Base-by-base conservation (phyloP, 1,140 invertebrate genomes). In the Ceratina calcarata region DNA sequence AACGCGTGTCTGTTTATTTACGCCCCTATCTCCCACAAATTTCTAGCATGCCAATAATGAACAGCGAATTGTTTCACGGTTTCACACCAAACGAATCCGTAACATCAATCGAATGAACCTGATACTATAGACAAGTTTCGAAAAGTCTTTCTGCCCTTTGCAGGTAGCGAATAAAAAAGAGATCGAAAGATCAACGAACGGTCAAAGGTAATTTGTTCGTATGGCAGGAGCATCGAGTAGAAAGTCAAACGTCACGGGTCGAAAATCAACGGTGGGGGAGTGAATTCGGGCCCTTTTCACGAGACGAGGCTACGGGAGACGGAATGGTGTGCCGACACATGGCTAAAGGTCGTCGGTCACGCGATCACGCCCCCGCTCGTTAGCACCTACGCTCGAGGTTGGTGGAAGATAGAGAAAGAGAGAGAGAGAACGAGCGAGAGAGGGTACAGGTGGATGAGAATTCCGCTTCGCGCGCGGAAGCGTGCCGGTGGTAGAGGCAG, bases 311-410 rank as follows among this genome's bases (percentile, higher is more conserved):
- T 20, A 18, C 45, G n/a, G 37, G 37, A 45, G 37, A 45, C 37
- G 37, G 37, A 45, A 45, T 45, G 37, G 37, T 45, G 37, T 45
- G 37, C 37, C 37, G 37, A 45, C 37, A 45, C 37, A 45, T 45
- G 37, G 45, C 58, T 62, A 80, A 86, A 86, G 80, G 82, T 86
- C 78, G 69, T 58, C 79, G 80, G 85, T 86, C 83, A 85, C 85
- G 86, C 85, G 83, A 85, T 81, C 74, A 61, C 61, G 78, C 77
- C 68, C 73, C 66, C 73, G 60, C 80, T 85, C 75, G 84, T 85
- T 84, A 85, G 82, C 80, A 76, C 80, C 68, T 72, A 76, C 64
- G 57, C 77, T 58, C 67, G 74, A 45, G 37, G 37, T 45, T 3
- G 37, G 37, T 10, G 37, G 37, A 45, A 45, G 37, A 45, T 6